phyloP scores from a whole-genome alignment of 2,888 invertebrate species.

The Lacanobia oleracea region DNA sequence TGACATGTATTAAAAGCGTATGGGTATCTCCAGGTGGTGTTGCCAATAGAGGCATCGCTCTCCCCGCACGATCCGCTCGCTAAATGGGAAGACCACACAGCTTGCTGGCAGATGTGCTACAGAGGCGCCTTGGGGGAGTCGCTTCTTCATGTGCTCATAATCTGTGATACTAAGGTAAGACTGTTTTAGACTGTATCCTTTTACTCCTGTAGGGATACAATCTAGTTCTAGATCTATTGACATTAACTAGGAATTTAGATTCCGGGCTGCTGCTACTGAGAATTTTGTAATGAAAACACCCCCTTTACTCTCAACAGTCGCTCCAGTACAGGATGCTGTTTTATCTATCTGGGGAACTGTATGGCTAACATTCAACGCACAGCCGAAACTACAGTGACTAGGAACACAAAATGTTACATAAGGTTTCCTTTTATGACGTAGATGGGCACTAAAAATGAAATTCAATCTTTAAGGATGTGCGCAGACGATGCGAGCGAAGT shows the following conservation, averaged over 20 bases:
- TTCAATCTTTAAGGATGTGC: no score
- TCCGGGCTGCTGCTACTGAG: no score
- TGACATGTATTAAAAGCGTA: background rate
- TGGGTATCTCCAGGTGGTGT: constrained; percentile 89
- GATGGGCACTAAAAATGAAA: no score
- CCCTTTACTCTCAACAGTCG: background rate
- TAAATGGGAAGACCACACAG: constrained; percentile 97
- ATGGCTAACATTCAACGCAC: no score
- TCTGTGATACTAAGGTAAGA: constrained; percentile 96
- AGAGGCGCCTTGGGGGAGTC: constrained; percentile 99
- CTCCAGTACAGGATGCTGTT: background rate
- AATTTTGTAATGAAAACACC: no score
- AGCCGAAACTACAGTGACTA: no score
- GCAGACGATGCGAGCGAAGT: no score
- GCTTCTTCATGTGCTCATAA: constrained; percentile 97
- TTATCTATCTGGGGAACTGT: no score
- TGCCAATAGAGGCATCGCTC: constrained; percentile 96
- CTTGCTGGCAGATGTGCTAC: constrained; percentile 99
- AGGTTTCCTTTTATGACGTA: no score
- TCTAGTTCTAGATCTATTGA: no score
- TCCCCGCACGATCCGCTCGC: constrained; percentile 96
- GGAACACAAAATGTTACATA: no score
- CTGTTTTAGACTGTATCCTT: background rate
- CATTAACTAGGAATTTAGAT: background rate
- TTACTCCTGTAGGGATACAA: no score